Conservation (phyloP, 2,113 vertebrate genomes). For the Hydropotes inermis region DNA sequence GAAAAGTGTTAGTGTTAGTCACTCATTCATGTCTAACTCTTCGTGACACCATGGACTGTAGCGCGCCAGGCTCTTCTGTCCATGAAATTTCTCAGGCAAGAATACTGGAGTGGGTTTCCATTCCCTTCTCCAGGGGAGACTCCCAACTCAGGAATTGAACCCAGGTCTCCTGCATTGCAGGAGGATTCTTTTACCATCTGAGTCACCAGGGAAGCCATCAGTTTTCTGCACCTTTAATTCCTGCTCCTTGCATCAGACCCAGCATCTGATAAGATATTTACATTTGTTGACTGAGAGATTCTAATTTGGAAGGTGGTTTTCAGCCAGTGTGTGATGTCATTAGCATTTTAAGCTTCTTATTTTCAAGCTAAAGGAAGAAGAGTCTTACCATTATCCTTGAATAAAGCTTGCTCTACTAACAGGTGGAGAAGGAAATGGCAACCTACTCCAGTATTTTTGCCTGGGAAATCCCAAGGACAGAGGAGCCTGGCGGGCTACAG, state of each 20-base stretch:
- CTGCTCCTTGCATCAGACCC: neutral
- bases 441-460: neutral
- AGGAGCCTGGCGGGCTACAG: neutral
- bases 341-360: neutral
- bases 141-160: neutral
- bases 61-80: neutral
- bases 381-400: neutral
- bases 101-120: neutral
- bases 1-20: neutral
- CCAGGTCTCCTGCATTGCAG: neutral
- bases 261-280: neutral
- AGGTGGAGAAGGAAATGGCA: neutral
- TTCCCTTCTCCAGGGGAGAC: neutral
- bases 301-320: neutral
- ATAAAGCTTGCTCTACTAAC: neutral
- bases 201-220: neutral
- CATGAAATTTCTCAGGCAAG: neutral
- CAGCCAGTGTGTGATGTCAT: neutral
- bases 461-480: neutral
- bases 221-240: neutral
- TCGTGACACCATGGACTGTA: neutral
- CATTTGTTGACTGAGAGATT: neutral
- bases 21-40: neutral
- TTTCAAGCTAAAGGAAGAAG: conserved; percentile 5
- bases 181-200: neutral